These are phyloP conservation scores for Podarcis siculus DNA, from an alignment of 2,797 vertebrate species.

Conservation along the genomic window DNA sequence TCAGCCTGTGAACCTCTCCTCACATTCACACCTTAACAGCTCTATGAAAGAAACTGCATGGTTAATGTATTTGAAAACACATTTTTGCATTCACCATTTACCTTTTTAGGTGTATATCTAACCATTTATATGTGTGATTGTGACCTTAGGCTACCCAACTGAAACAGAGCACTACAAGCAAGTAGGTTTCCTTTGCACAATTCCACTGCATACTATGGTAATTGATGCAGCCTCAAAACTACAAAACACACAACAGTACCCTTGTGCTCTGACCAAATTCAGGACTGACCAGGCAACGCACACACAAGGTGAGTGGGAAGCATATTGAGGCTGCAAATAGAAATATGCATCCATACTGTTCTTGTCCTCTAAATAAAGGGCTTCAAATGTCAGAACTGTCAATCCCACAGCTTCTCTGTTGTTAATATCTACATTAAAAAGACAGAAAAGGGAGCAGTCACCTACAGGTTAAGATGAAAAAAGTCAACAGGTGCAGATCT, in stretches of 20 bases:
- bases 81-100: not conserved
- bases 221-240: not conserved
- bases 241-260: not conserved
- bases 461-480: conserved; percentile 13
- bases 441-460: not conserved
- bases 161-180: not conserved
- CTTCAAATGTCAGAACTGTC: not conserved
- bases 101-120: not conserved
- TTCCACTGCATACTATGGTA: not conserved
- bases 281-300: not conserved
- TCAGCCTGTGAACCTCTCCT: not conserved
- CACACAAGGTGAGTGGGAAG: not conserved
- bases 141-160: not conserved
- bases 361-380: conserved; percentile 5
- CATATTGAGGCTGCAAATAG: not conserved
- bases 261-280: not conserved
- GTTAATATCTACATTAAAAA: conserved; percentile 1
- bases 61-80: not conserved
- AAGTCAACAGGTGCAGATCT: not conserved
- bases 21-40: not conserved
- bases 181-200: conserved; percentile 1
- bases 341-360: not conserved
- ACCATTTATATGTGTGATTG: not conserved
- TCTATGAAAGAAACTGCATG: not conserved
- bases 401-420: not conserved